phyloP scores from a whole-genome alignment of 2,888 invertebrate genomes.

The Tuberolachnus salignus region DNA sequence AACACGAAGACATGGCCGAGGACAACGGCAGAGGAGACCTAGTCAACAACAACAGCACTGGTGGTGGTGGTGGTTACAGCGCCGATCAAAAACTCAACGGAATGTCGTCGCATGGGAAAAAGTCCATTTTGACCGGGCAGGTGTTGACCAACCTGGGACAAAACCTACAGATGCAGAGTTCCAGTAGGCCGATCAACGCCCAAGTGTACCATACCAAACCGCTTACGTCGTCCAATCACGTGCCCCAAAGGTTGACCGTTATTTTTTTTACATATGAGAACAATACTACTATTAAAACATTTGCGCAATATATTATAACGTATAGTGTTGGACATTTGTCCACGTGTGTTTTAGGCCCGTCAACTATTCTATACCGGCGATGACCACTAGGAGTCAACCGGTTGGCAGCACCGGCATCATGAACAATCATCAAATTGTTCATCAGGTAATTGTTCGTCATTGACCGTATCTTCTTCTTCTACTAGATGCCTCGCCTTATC shows the following conservation, averaged over 20 bases:
- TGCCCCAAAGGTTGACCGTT: slow-evolving; percentile 21
- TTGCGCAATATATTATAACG: too few species aligned
- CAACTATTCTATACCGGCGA: slow-evolving; percentile 50
- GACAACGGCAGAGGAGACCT: slow-evolving; percentile 35
- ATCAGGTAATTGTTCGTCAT: slow-evolving; percentile 34
- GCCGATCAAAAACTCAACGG: slow-evolving; percentile 43
- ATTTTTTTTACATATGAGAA: neutral
- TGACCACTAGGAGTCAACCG: slow-evolving; percentile 61
- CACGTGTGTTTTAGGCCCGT: slow-evolving; percentile 21
- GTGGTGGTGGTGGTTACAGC: neutral
- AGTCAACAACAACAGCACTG: slow-evolving; percentile 40
- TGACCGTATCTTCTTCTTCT: too few species aligned
- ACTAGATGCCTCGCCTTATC: too few species aligned
- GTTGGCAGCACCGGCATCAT: slow-evolving; percentile 60
- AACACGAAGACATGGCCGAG: neutral
- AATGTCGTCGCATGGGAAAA: neutral
- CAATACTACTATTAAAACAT: neutral
- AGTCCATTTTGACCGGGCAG: slow-evolving; percentile 27
- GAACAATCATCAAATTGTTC: slow-evolving; percentile 45
- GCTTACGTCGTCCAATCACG: slow-evolving; percentile 30
- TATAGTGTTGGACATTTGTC: too few species aligned
- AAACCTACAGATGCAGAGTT: slow-evolving; percentile 50
- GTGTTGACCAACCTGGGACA: slow-evolving; percentile 42
- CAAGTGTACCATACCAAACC: slow-evolving; percentile 50
- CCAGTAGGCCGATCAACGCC: slow-evolving; percentile 42